Conservation (phyloP, 1,140 invertebrate species). For the Drosophila tsacasi region DNA sequence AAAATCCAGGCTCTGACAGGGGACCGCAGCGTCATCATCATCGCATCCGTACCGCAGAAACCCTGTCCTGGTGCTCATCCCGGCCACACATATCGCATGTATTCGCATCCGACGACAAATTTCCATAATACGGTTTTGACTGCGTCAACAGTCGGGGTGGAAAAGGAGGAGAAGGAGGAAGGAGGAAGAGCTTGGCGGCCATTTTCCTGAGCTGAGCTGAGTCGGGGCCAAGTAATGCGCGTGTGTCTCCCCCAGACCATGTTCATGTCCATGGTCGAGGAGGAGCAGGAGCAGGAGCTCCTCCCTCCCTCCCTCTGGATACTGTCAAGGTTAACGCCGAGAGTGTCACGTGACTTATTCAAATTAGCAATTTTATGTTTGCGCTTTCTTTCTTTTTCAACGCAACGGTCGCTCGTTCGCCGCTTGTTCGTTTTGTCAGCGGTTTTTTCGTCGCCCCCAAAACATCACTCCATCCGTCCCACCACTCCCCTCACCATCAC, state of each 20-base stretch:
- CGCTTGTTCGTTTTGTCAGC: constrained; percentile 40
- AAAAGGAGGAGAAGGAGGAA: neutral
- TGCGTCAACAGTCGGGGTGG: constrained; percentile 46
- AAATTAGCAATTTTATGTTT: constrained; percentile 81
- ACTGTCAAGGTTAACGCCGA: constrained; percentile 60
- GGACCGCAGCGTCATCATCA: constrained; percentile 13
- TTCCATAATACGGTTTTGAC: constrained; percentile 47
- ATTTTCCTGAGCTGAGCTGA: constrained; percentile 20
- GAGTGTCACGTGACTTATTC: constrained; percentile 78
- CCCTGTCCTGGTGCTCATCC: constrained; percentile 4
- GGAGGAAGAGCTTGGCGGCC: constrained; percentile 1
- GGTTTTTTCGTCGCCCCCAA: constrained; percentile 1
- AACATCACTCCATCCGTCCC: neutral
- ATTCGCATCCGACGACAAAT: constrained; percentile 34
- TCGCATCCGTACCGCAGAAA: constrained; percentile 18
- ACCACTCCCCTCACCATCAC: neutral
- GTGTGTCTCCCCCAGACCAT: constrained; percentile 12
- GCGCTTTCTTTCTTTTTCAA: constrained; percentile 56
- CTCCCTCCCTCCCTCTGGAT: constrained; percentile 1
- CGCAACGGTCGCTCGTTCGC: neutral
- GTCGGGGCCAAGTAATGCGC: constrained; percentile 13
- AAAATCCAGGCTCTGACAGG: constrained; percentile 26
- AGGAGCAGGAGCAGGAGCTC: neutral
- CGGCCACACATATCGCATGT: constrained; percentile 37
- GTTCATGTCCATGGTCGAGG: neutral